A percentile compares a stretch with the other conserved stretches of the same genome.
phyloP scores from a whole-genome alignment of 2,888 invertebrate species.

The Acleris literana region DNA sequence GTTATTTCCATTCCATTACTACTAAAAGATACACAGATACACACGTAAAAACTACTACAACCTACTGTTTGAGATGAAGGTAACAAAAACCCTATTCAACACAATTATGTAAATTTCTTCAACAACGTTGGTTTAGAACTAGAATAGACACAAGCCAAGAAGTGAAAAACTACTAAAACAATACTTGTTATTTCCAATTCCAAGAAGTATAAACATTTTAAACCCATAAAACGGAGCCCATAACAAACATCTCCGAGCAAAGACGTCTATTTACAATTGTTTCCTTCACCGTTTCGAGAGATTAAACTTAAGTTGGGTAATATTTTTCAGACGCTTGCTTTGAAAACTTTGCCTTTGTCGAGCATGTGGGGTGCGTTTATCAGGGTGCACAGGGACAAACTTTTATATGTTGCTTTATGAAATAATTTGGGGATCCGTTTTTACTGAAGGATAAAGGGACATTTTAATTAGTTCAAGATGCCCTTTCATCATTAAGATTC shows the following conservation, averaged over 20 bases:
- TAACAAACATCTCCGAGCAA: slow-evolving; percentile 37
- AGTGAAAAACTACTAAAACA: background rate
- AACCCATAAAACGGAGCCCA: slow-evolving; percentile 21
- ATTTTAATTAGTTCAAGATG: background rate
- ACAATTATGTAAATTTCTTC: no score
- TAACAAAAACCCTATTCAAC: no score
- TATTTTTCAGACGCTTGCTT: slow-evolving; percentile 74
- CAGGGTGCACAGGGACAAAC: slow-evolving; percentile 28
- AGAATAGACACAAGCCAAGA: background rate
- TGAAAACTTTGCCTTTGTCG: slow-evolving; percentile 69
- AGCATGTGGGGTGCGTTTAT: slow-evolving; percentile 40
- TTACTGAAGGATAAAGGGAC: background rate
- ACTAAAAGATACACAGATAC: no score
- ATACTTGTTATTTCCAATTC: slow-evolving; percentile 16
- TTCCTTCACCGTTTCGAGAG: slow-evolving; percentile 69
- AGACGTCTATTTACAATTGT: slow-evolving; percentile 71
- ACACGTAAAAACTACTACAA: no score
- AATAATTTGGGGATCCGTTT: slow-evolving; percentile 20
- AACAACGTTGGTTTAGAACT: no score
- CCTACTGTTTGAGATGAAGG: no score
- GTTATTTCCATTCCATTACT: slow-evolving; percentile 18
- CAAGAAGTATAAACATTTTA: slow-evolving; percentile 23
- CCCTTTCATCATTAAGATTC: no score
- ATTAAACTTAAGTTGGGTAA: slow-evolving; percentile 78
- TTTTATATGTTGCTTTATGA: slow-evolving; percentile 30